phyloP scores from a whole-genome alignment of 2,113 vertebrate species.

The Choloepus hoffmanni region DNA sequence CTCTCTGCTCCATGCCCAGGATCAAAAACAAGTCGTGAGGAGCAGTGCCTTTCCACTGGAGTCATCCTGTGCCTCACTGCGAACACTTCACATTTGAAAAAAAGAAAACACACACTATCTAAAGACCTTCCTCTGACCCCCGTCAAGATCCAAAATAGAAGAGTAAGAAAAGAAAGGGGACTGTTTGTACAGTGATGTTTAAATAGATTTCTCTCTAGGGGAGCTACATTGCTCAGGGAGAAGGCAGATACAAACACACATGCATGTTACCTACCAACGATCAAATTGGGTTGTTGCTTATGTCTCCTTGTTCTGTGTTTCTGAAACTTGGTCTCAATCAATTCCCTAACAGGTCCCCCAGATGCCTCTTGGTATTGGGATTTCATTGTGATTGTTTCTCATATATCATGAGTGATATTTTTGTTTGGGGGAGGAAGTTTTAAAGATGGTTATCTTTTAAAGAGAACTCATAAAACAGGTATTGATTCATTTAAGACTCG shows the following conservation, averaged over 20 bases:
- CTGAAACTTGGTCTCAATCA: background rate
- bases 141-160: background rate
- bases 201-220: slow-evolving; percentile 15
- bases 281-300: background rate
- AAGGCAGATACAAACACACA: background rate
- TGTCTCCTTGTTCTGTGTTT: background rate
- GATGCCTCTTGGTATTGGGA: background rate
- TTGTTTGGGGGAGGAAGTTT: background rate
- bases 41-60: slow-evolving; percentile 73
- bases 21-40: slow-evolving; percentile 66
- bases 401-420: background rate
- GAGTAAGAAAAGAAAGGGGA: background rate
- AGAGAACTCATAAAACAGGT: background rate
- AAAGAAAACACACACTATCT: slow-evolving; percentile 60
- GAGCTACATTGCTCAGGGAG: background rate
- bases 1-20: slow-evolving; percentile 68
- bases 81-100: slow-evolving; percentile 78
- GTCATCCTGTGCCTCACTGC: slow-evolving; percentile 74
- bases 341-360: background rate
- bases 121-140: background rate
- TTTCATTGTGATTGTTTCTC: background rate
- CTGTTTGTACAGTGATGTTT: background rate
- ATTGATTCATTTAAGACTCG: background rate
- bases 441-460: background rate
- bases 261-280: fast-evolving